Evolutionary conservation across 1,140 invertebrate species (phyloP).

Genomic region (Adelges cooleyi): DNA sequence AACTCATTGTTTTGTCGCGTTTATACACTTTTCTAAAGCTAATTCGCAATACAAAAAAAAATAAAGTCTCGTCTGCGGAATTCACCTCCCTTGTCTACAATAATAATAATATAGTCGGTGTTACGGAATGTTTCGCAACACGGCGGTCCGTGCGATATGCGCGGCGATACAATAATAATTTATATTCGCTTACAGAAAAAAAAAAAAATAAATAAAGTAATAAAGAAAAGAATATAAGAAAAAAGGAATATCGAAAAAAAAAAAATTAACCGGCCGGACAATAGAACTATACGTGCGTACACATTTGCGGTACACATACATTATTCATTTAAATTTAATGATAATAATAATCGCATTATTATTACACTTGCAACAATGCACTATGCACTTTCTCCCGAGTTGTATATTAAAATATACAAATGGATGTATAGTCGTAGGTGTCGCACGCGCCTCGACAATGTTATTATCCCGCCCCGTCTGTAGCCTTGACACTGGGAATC

Average conservation of each 20-base stretch:
- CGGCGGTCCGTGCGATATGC: not conserved
- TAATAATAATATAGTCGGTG: no score
- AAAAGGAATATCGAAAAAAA: not conserved
- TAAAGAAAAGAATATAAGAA: no score
- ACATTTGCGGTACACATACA: not conserved
- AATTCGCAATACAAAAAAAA: no score
- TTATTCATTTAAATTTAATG: slow-evolving; percentile 19
- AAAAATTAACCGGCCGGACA: not conserved
- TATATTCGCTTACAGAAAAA: not conserved
- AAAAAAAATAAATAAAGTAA: not conserved
- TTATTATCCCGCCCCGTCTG: slow-evolving; percentile 1
- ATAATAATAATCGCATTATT: not conserved
- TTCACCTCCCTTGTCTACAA: not conserved
- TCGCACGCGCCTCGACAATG: not conserved
- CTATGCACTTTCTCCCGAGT: not conserved
- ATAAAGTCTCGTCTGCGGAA: not conserved
- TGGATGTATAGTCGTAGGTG: slow-evolving; percentile 2
- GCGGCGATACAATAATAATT: not conserved
- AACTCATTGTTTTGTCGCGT: no score
- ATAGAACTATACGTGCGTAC: slow-evolving; percentile 12
- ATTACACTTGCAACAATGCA: not conserved
- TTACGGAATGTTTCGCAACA: not conserved
- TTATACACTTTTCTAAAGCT: no score
- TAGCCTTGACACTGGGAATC: slow-evolving; percentile 7
- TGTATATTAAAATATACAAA: not conserved